phyloP scores from a whole-genome alignment of 2,888 invertebrate species.

The Hirtodrosophila duncani region DNA sequence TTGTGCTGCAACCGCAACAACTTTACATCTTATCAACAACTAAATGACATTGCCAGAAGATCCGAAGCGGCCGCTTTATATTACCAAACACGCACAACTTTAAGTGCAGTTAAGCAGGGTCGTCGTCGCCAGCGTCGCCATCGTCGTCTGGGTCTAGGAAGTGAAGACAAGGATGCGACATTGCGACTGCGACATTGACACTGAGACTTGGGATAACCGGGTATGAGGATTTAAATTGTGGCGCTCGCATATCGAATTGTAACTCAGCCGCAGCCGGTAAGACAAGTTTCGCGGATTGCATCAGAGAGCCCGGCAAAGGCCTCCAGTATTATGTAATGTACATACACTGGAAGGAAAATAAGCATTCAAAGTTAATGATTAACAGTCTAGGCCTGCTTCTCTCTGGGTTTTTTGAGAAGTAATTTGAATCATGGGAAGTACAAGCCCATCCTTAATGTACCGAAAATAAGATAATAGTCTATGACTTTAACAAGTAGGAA shows the following conservation, averaged over 20 bases:
- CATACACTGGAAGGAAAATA: too few relatives aligned
- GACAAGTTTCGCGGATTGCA: constrained; percentile 67
- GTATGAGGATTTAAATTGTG: constrained; percentile 70
- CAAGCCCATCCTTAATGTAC: too few relatives aligned
- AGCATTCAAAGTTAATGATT: too few relatives aligned
- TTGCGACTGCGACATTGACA: constrained; percentile 68
- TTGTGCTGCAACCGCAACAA: constrained; percentile 38
- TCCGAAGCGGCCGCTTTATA: constrained; percentile 48
- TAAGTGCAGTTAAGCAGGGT: constrained; percentile 52
- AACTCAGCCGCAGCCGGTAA: constrained; percentile 62
- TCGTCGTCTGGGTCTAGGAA: constrained; percentile 22
- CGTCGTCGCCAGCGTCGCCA: constrained; percentile 10
- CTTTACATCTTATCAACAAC: constrained; percentile 59
- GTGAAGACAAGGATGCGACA: too few relatives aligned
- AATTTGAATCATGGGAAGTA: too few relatives aligned
- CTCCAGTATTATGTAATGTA: constrained; percentile 65
- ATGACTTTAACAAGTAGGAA: too few relatives aligned
- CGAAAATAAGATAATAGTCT: too few relatives aligned
- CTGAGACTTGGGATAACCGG: too few relatives aligned
- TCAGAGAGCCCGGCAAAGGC: constrained; percentile 41
- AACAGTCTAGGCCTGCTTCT: too few relatives aligned
- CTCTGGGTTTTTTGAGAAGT: too few relatives aligned
- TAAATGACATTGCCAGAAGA: constrained; percentile 61
- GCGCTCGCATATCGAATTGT: constrained; percentile 66
- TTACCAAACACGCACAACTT: constrained; percentile 58